Base-by-base conservation (phyloP, 2,888 invertebrate genomes). In the Scaptomyza polygonia region DNA sequence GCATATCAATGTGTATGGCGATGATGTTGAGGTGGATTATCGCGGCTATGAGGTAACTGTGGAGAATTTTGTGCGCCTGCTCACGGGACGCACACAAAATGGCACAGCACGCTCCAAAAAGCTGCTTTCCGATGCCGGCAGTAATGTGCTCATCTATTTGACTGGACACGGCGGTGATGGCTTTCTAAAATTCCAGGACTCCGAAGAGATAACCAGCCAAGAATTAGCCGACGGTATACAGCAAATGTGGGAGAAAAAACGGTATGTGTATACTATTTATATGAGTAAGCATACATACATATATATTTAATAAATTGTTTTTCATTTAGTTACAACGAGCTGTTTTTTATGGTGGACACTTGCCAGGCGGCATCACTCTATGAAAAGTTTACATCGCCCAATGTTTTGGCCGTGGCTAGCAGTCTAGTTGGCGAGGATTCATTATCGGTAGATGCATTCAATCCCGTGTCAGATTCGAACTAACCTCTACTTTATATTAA, bases 311-410 rank as follows among this genome's bases (percentile, higher is more conserved):
- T 25, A 25, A 25, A 25, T 25, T 1, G 0, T 3, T 11, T 16
- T 6, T 47, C 58, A 91, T 93, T 8, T 92, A 97, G 97, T 76
- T 99, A 99, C 91, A 97, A 99, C 93, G 99, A 99, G 92, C 95
- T 99, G 84, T 96, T 99, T 89, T 98, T 99, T 90, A 98, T 99
- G 93, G 98, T 99, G 72, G 99, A 99, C 91, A 99, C 99, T 4
- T 99, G 99, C 83, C 99, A 99, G 92, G 99, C 99, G 5, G 98
- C 99, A 29, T 99, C 99, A 0, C 97, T 99, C 96, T 99, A 98
- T 91, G 97, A 98, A 90, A 96, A 97, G 89, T 98, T 99, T 90
- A 98, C 98, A 91, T 99, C 99, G 0, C 99, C 99, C 3, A 99
- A 99, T 92, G 98, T 99, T 77, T 93, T 99, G 71, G 98, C 98